Evolutionary conservation across 2,113 vertebrate species (phyloP), one percentile per base, ranked within the genome.

Genomic region (Smithornis capensis): DNA sequence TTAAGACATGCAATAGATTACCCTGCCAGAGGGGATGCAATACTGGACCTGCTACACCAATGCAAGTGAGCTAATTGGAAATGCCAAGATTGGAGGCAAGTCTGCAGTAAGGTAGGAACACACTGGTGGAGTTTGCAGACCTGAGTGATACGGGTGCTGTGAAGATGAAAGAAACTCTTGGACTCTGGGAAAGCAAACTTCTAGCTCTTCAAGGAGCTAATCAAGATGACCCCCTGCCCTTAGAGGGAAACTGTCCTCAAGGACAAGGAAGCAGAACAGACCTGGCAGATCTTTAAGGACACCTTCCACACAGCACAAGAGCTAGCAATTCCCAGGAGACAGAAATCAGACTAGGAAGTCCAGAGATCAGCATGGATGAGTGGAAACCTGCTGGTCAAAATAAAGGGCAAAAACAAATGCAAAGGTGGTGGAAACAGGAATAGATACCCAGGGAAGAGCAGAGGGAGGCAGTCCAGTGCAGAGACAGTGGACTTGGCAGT

Each of bases 101-200:
- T 16, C 37, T 44, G 14, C 9, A 40, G 19, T 14, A 4, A 28
- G 28, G 33, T 29, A 19, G 19, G 42, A 19, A 53, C 0, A 0
- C 3, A 21, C 28, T 53, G 17, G 17, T 33, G 10, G 37, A 65
- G 14, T 47, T 45, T 19, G 18, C 21, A 47, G 38, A 59, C 18
- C 8, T 31, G 38, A 77, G 12, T 21, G 25, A 31, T 37, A 56
- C 31, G 33, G 21, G 21, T 0, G 0, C 38, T 7, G 9, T 9
- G 10, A 56, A 42, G 14, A 53, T 16, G 35, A 50, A 33, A 53
- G 13, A 23, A 47, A 38, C 31, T 12, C 11, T 45, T 55, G 25
- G 47, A 91, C 31, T 27, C 14, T 11, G 28, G 0, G 1, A 73
- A 52, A 45, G 24, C 24, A 47, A 59, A 79, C 8, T 45, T 45